These are phyloP conservation scores for Atopsyche davidsoni DNA, from an alignment of 1,140 invertebrate genomes.

Conservation along the genomic window DNA sequence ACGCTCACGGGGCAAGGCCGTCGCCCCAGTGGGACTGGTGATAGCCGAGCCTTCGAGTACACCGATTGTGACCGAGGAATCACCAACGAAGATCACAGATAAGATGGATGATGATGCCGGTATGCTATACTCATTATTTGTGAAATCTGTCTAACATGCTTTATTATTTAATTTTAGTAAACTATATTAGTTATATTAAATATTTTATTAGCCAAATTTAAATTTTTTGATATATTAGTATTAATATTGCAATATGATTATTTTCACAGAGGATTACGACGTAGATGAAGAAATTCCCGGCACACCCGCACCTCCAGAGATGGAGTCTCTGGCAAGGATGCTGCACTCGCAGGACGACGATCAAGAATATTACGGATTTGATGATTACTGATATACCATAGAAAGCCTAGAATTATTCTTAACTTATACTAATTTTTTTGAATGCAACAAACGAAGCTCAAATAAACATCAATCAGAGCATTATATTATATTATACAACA, in stretches of 20 bases:
- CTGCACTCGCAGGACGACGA: constrained; percentile 26
- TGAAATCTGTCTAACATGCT: no score
- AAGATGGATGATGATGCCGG: constrained; percentile 24
- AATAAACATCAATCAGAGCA: no score
- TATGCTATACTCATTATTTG: no score
- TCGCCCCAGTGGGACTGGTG: constrained; percentile 17
- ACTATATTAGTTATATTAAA: no score
- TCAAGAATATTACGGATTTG: constrained; percentile 25
- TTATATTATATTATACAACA: no score
- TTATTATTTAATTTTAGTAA: no score
- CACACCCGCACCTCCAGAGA: constrained; percentile 12
- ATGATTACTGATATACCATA: constrained; percentile 20
- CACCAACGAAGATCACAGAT: constrained; percentile 4
- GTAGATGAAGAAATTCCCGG: constrained; percentile 22
- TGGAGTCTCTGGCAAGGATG: constrained; percentile 26
- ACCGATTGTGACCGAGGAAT: constrained; percentile 2
- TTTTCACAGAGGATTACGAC: constrained; percentile 18
- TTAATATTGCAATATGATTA: neutral
- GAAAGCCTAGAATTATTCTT: neutral
- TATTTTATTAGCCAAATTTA: no score
- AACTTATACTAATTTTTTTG: no score
- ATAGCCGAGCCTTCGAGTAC: constrained; percentile 16
- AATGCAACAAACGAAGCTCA: no score
- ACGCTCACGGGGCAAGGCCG: constrained; percentile 6
- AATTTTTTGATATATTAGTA: no score